phyloP scores from a whole-genome alignment of 2,113 vertebrate species.

The Drymodes brunneopygia region DNA sequence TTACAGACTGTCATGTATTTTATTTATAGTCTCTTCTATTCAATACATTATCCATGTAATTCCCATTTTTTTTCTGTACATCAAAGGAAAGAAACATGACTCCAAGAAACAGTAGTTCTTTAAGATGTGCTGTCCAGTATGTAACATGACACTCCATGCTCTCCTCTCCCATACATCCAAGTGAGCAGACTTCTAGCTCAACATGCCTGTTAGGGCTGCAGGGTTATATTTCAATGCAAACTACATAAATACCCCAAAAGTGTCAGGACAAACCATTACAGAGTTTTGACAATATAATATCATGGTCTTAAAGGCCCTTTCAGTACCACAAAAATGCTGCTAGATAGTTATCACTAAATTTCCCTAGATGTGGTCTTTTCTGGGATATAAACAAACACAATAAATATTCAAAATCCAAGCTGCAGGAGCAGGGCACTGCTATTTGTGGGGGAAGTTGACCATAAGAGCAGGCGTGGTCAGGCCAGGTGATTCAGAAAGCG shows the following conservation, averaged over 20 bases:
- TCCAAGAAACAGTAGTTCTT: background rate
- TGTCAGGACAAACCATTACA: background rate
- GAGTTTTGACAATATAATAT: background rate
- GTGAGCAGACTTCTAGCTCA: background rate
- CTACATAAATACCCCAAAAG: background rate
- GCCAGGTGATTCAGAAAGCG: accelerated
- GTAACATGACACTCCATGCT: background rate
- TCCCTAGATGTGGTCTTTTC: background rate
- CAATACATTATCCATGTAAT: background rate
- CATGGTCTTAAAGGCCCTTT: background rate
- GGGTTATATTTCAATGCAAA: background rate
- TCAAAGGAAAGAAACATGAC: background rate
- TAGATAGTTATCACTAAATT: background rate
- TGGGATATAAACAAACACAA: accelerated
- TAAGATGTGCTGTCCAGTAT: background rate
- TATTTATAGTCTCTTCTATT: background rate
- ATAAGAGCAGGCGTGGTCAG: accelerated
- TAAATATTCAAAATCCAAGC: background rate
- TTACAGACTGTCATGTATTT: background rate
- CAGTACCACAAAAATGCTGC: background rate
- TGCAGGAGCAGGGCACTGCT: background rate
- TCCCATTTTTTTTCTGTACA: background rate
- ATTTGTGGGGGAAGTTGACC: background rate
- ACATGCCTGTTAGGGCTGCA: background rate
- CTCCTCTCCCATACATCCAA: background rate